Evolutionary conservation across 2,113 vertebrate species (phyloP).

Genomic region (Mesocricetus auratus): DNA sequence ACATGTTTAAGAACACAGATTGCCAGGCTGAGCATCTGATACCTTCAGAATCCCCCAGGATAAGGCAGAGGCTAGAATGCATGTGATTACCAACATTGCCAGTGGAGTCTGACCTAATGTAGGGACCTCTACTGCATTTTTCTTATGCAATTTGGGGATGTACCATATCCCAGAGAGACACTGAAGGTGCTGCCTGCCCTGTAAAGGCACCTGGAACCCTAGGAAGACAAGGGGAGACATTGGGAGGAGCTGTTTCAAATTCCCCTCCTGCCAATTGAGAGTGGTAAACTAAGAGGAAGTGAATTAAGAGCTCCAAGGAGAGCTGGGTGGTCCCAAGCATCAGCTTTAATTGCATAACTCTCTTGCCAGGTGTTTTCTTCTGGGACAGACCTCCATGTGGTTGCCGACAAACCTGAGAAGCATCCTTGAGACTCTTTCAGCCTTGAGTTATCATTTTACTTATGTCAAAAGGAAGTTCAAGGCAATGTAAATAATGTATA

Average conservation of each 20-base stretch:
- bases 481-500: constrained; percentile 77
- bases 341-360: constrained; percentile 58
- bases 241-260: not conserved
- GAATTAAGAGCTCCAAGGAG: constrained; percentile 35
- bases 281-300: constrained; percentile 54
- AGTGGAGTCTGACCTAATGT: not conserved
- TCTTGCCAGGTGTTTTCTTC: constrained; percentile 74
- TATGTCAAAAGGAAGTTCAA: constrained; percentile 69
- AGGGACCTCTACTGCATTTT: not conserved
- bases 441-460: constrained; percentile 71
- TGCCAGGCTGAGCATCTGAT: not conserved
- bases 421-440: not conserved
- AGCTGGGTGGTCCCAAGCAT: constrained; percentile 52
- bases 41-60: not conserved
- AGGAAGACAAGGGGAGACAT: not conserved
- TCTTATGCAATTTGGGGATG: constrained; percentile 14
- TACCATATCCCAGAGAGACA: constrained; percentile 51
- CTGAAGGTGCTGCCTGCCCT: not conserved
- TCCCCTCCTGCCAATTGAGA: constrained; percentile 58
- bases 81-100: not conserved
- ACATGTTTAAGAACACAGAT: constrained; percentile 27
- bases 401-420: constrained; percentile 19
- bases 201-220: constrained; percentile 7
- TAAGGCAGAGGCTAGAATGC: not conserved
- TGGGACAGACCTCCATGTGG: constrained; percentile 36